Base-by-base conservation (phyloP, 92 coral and sea anemone species). In the Epizoanthus scotinus region DNA sequence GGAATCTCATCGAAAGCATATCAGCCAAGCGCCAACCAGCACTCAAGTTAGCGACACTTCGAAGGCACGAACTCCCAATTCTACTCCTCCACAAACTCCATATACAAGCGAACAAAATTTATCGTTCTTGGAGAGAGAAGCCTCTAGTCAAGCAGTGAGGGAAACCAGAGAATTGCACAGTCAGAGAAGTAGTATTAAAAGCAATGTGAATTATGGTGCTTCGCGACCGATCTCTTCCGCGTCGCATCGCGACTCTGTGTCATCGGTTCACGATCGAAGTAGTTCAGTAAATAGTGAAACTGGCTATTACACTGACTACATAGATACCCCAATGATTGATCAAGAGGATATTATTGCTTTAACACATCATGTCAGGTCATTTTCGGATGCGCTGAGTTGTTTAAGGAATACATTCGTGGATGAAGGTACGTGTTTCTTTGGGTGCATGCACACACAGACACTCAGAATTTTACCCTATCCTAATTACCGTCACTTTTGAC, bases 321-420 rank as follows among this genome's bases (percentile, higher is more conserved):
- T 86, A 28, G 99, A 96, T 55, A 88, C 86, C 29, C 98, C 97
- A 72, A 96, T 96, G 99, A 93, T 93, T 20, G 91, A 91, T 58
- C 99, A 96, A 78, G 96, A 93, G 67, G 99, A 93, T 84, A 96
- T 96, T 10, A 86, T 93, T 27, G 94, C 96, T 9, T 77, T 96
- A 70, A 96, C 99, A 40, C 66, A 54, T 81, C 99, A 96, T 72
- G 99, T 96, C 20, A 82, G 94, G 27, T 87, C 90, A 6, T 96
- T 96, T 81, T 96, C 99, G 22, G 99, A 93, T 73, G 98, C 99
- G 9, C 61, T 96, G 60, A 84, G 91, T 47, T 90, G 89, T 62
- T 54, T 96, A 44, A 86, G 94, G 85, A 93, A 85, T 61, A 92
- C 98, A 25, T 93, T 96, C 84, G 81, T 90, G 66, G 99, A 90